These are phyloP conservation scores for Notolepis coatsorum DNA, from an alignment of 2,797 vertebrate genomes.

Conservation along the genomic window DNA sequence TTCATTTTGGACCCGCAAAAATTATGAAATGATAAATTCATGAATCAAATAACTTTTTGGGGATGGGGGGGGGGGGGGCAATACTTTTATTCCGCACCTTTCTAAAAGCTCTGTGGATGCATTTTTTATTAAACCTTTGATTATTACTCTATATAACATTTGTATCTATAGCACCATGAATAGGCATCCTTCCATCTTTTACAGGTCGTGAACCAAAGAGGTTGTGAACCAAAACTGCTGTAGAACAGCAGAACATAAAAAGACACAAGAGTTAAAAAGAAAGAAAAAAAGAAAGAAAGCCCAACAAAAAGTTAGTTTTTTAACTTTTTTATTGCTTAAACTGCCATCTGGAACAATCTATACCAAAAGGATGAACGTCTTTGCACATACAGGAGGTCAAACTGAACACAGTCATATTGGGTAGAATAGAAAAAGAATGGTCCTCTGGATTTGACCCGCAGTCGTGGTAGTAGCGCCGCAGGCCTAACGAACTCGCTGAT, in stretches of 20 bases:
- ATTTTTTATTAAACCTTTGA: no score
- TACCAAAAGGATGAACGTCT: constrained; percentile 95
- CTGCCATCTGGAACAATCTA: constrained; percentile 96
- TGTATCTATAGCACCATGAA: no score
- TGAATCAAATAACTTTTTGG: no score
- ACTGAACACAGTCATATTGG: constrained; percentile 85
- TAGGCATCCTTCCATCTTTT: no score
- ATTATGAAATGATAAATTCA: no score
- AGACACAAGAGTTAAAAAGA: constrained; percentile 4
- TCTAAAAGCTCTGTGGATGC: no score
- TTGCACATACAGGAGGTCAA: constrained; percentile 94
- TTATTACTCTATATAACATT: no score
- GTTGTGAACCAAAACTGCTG: neutral
- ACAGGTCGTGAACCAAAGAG: no score
- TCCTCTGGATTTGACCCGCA: constrained; percentile 89
- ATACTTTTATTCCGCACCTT: no score
- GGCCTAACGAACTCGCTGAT: constrained; percentile 77
- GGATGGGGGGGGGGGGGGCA: no score
- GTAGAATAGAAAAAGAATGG: constrained; percentile 93
- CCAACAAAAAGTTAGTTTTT: constrained; percentile 52
- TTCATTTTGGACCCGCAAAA: no score
- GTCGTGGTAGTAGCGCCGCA: constrained; percentile 81
- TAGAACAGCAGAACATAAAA: neutral
- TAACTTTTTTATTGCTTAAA: constrained; percentile 90
- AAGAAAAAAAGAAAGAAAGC: neutral